A percentile compares a stretch with the other conserved stretches of the same genome.
phyloP scores from a whole-genome alignment of 2,888 invertebrate species.

The Vesta saturnalis region DNA sequence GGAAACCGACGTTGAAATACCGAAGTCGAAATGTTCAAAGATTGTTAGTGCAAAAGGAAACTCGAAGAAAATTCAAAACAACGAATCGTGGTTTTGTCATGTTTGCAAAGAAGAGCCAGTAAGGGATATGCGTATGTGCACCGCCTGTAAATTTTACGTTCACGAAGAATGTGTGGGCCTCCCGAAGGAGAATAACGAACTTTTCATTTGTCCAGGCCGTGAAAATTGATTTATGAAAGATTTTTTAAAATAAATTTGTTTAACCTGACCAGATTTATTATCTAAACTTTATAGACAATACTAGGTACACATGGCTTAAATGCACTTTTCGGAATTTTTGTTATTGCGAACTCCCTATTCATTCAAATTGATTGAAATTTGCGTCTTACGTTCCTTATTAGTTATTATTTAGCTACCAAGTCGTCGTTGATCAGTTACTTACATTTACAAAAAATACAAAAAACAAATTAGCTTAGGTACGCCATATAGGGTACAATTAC shows the following conservation, averaged over 20 bases:
- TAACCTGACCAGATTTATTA: no score
- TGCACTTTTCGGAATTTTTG: background rate
- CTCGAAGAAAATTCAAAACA: no score
- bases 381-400: slow-evolving; percentile 5
- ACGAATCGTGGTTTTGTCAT: no score
- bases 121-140: slow-evolving; percentile 3
- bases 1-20: background rate
- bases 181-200: background rate
- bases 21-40: background rate
- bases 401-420: background rate
- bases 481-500: slow-evolving; percentile 2
- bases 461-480: background rate
- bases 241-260: slow-evolving; percentile 3
- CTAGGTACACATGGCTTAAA: slow-evolving; percentile 4
- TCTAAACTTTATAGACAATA: no score
- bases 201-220: background rate
- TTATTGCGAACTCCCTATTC: slow-evolving; percentile 2
- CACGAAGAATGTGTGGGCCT: slow-evolving; percentile 6
- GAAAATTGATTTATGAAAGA: slow-evolving; percentile 8
- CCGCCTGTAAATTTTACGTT: background rate
- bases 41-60: background rate
- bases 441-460: background rate
- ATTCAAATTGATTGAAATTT: slow-evolving; percentile 3
- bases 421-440: background rate
- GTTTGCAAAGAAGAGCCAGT: background rate